Evolutionary conservation across 2,113 vertebrate species (phyloP).

Genomic region (Actenoides hombroni): DNA sequence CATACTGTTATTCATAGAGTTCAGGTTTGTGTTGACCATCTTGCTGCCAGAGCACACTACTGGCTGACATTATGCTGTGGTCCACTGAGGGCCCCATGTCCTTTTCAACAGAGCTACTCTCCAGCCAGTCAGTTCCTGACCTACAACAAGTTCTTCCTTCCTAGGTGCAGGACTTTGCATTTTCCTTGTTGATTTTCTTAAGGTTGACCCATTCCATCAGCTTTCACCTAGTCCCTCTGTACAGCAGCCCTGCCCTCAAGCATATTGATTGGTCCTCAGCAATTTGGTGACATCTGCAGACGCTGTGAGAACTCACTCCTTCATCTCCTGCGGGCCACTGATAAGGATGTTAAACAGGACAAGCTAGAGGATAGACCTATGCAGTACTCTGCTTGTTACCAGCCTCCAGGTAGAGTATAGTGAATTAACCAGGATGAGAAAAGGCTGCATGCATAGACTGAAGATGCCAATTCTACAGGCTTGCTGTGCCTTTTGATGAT

Average conservation of each 20-base stretch:
- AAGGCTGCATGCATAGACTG: neutral
- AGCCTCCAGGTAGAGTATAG: neutral
- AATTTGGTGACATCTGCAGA: neutral
- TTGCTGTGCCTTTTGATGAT: neutral
- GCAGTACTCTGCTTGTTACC: neutral
- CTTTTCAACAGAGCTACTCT: neutral
- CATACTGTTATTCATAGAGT: neutral
- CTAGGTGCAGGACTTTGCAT: neutral
- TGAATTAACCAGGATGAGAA: neutral
- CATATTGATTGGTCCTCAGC: neutral
- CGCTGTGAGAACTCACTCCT: neutral
- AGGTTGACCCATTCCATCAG: neutral
- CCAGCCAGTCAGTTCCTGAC: accelerated
- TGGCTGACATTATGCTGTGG: neutral
- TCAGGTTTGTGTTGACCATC: neutral
- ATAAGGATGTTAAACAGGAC: neutral
- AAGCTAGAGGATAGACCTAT: neutral
- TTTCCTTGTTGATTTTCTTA: neutral
- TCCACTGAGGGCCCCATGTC: accelerated
- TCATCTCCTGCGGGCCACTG: neutral
- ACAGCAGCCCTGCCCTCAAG: neutral
- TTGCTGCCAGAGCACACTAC: neutral
- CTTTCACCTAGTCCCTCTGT: neutral
- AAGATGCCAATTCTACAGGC: neutral
- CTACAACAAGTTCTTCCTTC: neutral